phyloP scores from a whole-genome alignment of 2,797 vertebrate genomes.

The Decapterus maruadsi region DNA sequence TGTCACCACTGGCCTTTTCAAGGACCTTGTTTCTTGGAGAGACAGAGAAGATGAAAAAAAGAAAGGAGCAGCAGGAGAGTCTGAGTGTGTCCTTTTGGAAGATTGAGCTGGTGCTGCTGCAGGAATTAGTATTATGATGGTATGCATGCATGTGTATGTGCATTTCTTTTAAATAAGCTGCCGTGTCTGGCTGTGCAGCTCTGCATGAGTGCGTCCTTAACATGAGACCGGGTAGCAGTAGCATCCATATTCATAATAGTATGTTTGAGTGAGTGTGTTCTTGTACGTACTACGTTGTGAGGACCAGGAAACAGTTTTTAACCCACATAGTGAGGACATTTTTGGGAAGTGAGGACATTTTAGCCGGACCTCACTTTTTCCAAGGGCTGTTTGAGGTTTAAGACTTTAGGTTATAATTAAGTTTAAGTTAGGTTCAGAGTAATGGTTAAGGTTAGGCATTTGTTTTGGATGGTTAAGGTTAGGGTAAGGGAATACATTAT shows the following conservation, averaged over 20 bases:
- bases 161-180: conserved; percentile 39
- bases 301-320: no score
- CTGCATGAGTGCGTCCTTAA: conserved; percentile 37
- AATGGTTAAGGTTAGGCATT: no score
- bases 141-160: background rate
- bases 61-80: conserved; percentile 13
- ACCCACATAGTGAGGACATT: no score
- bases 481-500: background rate
- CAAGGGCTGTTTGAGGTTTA: no score
- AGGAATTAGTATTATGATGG: background rate
- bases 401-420: no score
- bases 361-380: no score
- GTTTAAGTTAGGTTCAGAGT: no score
- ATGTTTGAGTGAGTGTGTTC: background rate
- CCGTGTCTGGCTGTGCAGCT: conserved; percentile 34
- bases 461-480: no score
- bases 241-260: background rate
- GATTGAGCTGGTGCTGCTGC: conserved; percentile 8
- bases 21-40: conserved; percentile 38
- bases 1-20: conserved; percentile 52
- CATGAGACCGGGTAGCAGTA: conserved; percentile 6
- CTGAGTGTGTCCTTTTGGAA: conserved; percentile 36
- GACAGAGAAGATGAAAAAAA: conserved; percentile 8
- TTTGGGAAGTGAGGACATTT: no score
- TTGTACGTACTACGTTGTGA: no score